Conservation (phyloP, 2,888 invertebrate species). For the Epinotia ramella region DNA sequence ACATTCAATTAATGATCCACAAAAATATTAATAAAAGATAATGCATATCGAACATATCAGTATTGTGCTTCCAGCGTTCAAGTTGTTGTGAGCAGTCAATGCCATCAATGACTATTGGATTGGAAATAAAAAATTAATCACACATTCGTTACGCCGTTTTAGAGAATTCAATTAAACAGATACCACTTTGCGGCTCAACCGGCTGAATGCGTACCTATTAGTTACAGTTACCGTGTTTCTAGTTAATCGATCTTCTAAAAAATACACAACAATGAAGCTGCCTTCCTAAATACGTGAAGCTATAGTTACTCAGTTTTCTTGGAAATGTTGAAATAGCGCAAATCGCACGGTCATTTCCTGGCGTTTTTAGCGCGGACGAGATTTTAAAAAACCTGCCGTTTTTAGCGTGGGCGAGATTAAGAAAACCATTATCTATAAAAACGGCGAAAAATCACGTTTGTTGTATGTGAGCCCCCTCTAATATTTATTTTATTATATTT, state of each 20-base stretch:
- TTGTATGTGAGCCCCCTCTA: too few relatives aligned
- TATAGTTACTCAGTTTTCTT: conserved; percentile 49
- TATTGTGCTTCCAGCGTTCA: conserved; percentile 29
- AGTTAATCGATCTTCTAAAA: conserved; percentile 54
- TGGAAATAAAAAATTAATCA: conserved; percentile 50
- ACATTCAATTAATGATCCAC: not conserved
- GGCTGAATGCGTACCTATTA: conserved; percentile 57
- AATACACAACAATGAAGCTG: conserved; percentile 53
- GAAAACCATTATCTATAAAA: too few relatives aligned
- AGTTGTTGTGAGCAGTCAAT: conserved; percentile 30
- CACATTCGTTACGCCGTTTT: conserved; percentile 58
- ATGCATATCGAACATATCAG: conserved; percentile 11
- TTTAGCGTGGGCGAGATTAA: not conserved
- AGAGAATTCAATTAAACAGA: conserved; percentile 61
- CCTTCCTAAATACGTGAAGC: conserved; percentile 48
- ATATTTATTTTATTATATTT: too few relatives aligned
- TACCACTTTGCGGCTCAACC: conserved; percentile 54
- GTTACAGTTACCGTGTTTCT: conserved; percentile 58
- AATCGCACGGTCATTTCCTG: not conserved
- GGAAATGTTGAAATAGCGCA: conserved; percentile 36
- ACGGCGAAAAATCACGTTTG: too few relatives aligned
- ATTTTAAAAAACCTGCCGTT: not conserved
- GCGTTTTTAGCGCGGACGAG: not conserved
- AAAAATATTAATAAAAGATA: not conserved
- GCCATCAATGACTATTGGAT: conserved; percentile 43